Conservation (phyloP, 2,797 vertebrate genomes). For the Mus spretus region DNA sequence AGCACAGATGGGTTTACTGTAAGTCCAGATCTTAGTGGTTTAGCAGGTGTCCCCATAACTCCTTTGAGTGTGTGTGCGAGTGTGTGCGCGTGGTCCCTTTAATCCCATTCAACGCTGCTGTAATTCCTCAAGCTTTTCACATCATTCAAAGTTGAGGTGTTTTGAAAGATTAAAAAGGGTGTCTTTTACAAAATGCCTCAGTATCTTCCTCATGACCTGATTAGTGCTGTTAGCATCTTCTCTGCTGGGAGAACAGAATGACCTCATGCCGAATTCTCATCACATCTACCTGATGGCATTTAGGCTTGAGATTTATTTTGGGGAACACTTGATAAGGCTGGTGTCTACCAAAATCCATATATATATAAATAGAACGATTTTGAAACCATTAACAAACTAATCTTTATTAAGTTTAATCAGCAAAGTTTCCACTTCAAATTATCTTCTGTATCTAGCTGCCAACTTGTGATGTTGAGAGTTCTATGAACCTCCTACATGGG, state of each 20-base stretch:
- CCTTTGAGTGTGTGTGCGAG: neutral
- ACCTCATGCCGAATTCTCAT: neutral
- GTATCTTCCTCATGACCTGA: neutral
- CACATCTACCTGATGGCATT: too few species aligned
- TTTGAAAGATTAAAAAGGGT: neutral
- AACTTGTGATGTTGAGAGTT: neutral
- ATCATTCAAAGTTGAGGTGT: neutral
- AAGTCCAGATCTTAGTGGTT: neutral
- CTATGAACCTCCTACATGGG: neutral
- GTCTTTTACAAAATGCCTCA: neutral
- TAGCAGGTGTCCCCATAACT: neutral
- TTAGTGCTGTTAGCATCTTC: neutral
- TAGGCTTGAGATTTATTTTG: neutral
- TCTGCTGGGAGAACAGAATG: neutral
- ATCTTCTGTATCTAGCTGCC: neutral
- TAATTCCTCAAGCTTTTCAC: neutral
- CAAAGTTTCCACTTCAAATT: neutral
- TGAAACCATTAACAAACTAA: neutral
- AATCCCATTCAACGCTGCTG: neutral
- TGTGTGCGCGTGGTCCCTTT: neutral
- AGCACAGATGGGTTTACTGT: neutral
- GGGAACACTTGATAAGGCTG: neutral
- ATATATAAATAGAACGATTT: neutral
- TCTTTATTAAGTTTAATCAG: neutral
- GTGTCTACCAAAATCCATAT: neutral